These are phyloP conservation scores for Cyanoderma ruficeps DNA, from an alignment of 2,113 vertebrate genomes.

Conservation along the genomic window DNA sequence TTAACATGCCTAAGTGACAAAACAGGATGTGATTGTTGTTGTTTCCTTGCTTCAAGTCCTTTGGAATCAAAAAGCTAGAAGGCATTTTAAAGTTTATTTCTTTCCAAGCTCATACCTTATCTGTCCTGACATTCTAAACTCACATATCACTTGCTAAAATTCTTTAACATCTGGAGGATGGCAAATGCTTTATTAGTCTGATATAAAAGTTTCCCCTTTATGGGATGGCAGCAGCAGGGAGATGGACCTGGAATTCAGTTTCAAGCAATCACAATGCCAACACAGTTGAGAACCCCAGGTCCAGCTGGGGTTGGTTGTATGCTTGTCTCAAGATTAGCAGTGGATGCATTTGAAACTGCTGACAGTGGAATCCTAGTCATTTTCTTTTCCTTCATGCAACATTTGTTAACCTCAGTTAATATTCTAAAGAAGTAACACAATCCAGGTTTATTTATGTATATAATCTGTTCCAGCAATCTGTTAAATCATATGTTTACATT, in stretches of 20 bases:
- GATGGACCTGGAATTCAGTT: neutral
- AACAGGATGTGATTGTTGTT: neutral
- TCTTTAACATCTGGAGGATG: neutral
- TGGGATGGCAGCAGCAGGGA: neutral
- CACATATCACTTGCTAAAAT: neutral
- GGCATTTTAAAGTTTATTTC: neutral
- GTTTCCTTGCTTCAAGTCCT: neutral
- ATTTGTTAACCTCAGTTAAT: neutral
- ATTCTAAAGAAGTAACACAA: constrained; percentile 23
- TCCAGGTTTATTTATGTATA: constrained; percentile 39
- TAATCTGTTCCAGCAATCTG: constrained; percentile 63
- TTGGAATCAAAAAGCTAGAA: neutral
- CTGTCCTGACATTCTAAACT: neutral
- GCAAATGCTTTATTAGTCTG: neutral
- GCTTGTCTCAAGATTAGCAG: neutral
- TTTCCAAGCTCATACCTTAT: neutral
- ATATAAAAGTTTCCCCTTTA: neutral
- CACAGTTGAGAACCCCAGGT: neutral
- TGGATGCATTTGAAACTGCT: neutral
- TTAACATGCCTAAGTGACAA: neutral
- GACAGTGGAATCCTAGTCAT: neutral
- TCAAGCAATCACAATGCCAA: neutral
- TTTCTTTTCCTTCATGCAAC: neutral
- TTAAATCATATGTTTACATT: constrained; percentile 61
- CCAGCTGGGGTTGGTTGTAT: neutral